These are phyloP conservation scores for Melanostoma scalare DNA, from an alignment of 2,888 invertebrate species.

Conservation along the genomic window DNA sequence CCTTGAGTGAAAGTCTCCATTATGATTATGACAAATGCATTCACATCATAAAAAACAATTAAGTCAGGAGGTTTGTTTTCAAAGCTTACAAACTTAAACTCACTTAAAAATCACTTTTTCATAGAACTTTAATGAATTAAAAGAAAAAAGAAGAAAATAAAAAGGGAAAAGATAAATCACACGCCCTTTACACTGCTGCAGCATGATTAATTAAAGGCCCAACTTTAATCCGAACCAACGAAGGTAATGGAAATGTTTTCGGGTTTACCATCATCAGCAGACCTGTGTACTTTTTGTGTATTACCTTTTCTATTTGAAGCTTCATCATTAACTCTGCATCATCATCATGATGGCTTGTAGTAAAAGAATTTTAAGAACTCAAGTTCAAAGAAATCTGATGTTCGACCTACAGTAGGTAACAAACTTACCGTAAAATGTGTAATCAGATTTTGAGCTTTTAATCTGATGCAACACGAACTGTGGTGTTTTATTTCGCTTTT, in stretches of 20 bases:
- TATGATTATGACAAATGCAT: slow-evolving; percentile 48
- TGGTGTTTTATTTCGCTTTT: slow-evolving; percentile 35
- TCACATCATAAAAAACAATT: slow-evolving; percentile 49
- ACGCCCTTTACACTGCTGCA: slow-evolving; percentile 43
- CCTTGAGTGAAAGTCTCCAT: slow-evolving; percentile 51
- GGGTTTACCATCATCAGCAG: not conserved
- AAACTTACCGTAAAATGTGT: slow-evolving; percentile 16
- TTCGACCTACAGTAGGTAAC: slow-evolving; percentile 6
- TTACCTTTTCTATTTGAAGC: not conserved
- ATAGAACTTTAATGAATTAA: slow-evolving; percentile 30
- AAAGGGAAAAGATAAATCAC: slow-evolving; percentile 48
- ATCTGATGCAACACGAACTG: slow-evolving; percentile 50
- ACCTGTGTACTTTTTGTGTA: slow-evolving; percentile 10
- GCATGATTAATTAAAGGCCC: slow-evolving; percentile 54
- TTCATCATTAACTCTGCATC: slow-evolving; percentile 37
- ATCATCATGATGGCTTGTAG: slow-evolving; percentile 1
- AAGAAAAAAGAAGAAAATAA: not conserved
- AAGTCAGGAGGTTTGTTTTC: slow-evolving; percentile 45
- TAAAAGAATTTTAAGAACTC: slow-evolving; percentile 26
- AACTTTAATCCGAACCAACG: slow-evolving; percentile 37
- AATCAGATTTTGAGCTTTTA: slow-evolving; percentile 49
- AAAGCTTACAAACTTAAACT: slow-evolving; percentile 47
- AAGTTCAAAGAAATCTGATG: slow-evolving; percentile 55
- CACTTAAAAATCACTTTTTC: slow-evolving; percentile 42
- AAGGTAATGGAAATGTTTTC: slow-evolving; percentile 53